phyloP scores from a whole-genome alignment of 2,888 invertebrate species.

The Ectemnius continuus region DNA sequence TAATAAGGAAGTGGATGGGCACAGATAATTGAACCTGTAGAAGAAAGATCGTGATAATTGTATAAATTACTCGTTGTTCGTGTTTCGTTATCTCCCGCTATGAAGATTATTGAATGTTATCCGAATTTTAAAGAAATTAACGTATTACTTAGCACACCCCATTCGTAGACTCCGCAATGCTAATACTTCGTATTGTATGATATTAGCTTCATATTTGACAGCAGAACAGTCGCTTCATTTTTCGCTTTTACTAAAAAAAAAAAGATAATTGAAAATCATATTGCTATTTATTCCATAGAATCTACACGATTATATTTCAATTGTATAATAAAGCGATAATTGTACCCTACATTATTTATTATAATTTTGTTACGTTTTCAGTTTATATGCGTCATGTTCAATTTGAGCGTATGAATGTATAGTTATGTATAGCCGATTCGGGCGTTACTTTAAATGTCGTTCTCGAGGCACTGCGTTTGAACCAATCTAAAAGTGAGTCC shows the following conservation, averaged over 20 bases:
- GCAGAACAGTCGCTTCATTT: constrained; percentile 19
- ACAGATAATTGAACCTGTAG: constrained; percentile 43
- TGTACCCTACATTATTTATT: constrained; percentile 42
- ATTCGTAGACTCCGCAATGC: constrained; percentile 14
- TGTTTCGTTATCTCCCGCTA: constrained; percentile 54
- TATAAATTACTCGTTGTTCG: constrained; percentile 62
- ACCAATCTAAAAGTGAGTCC: constrained; percentile 33
- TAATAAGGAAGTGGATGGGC: constrained; percentile 44
- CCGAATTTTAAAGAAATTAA: constrained; percentile 30
- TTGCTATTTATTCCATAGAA: constrained; percentile 47
- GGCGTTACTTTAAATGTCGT: constrained; percentile 19
- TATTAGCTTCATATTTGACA: constrained; percentile 12
- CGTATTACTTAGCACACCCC: constrained; percentile 21
- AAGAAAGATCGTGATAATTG: constrained; percentile 49
- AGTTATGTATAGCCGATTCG: constrained; percentile 26
- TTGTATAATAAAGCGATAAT: constrained; percentile 50
- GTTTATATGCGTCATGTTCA: constrained; percentile 26
- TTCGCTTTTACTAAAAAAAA: constrained; percentile 12
- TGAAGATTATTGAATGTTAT: constrained; percentile 36
- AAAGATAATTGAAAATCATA: constrained; percentile 8
- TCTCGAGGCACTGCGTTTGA: constrained; percentile 25
- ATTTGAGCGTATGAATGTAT: constrained; percentile 15
- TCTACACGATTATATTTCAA: constrained; percentile 26
- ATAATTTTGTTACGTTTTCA: constrained; percentile 27
- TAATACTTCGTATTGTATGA: neutral